These are phyloP conservation scores for Petromus typicus DNA, from an alignment of 2,113 vertebrate species.

Conservation along the genomic window DNA sequence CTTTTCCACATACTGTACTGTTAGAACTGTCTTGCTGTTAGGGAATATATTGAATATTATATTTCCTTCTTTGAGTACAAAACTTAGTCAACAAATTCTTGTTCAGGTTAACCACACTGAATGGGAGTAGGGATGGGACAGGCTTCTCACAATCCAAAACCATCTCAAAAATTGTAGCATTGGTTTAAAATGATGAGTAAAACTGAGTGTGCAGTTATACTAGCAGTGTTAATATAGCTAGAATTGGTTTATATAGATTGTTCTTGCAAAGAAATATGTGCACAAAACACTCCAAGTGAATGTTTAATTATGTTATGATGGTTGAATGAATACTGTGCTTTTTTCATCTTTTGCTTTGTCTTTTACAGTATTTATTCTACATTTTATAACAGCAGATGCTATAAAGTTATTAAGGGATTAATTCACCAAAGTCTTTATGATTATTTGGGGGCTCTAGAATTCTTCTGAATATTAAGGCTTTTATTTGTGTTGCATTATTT, in stretches of 20 bases:
- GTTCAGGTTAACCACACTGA: not conserved
- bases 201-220: not conserved
- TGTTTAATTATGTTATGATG: not conserved
- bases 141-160: not conserved
- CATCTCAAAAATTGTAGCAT: not conserved
- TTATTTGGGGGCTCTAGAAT: not conserved
- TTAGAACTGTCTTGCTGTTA: not conserved
- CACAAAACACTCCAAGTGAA: not conserved
- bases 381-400: not conserved
- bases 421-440: not conserved
- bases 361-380: not conserved
- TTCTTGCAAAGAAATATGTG: not conserved
- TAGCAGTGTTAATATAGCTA: not conserved
- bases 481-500: not conserved
- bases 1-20: rapidly evolving
- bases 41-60: not conserved
- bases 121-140: not conserved
- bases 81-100: not conserved
- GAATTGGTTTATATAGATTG: not conserved
- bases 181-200: not conserved
- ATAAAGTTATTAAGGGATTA: not conserved
- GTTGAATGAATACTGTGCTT: not conserved
- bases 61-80: not conserved
- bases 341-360: not conserved
- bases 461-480: not conserved